These are phyloP conservation scores for Dryomyza anilis DNA, from an alignment of 2,888 invertebrate genomes.

Conservation along the genomic window DNA sequence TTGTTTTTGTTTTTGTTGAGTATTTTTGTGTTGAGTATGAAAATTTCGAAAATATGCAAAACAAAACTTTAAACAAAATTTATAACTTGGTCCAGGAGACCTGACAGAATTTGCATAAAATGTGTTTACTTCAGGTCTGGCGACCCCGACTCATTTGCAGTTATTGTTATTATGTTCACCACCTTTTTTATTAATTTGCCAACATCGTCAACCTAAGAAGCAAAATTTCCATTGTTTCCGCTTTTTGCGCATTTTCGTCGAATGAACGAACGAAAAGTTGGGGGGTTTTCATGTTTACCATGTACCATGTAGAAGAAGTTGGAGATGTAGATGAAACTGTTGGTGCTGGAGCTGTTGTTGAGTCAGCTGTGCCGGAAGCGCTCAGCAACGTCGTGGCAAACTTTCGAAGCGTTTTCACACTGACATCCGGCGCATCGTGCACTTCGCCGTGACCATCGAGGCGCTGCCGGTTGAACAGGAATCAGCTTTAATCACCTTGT, in stretches of 20 bases:
- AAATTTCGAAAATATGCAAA: constrained; percentile 38
- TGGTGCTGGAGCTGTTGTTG: background rate
- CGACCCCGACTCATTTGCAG: background rate
- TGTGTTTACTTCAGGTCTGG: background rate
- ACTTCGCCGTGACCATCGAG: background rate
- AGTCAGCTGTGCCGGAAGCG: constrained; percentile 30
- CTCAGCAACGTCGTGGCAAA: constrained; percentile 19
- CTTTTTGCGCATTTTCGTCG: no score
- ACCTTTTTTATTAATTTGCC: constrained; percentile 17
- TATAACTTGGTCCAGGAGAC: constrained; percentile 28
- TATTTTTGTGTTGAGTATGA: constrained; percentile 2
- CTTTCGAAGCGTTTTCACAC: constrained; percentile 40
- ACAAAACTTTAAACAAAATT: constrained; percentile 38
- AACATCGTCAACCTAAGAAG: background rate
- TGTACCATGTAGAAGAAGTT: background rate
- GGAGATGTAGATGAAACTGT: no score
- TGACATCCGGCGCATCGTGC: constrained; percentile 34
- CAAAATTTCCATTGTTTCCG: background rate
- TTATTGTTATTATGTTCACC: constrained; percentile 10
- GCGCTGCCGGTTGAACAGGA: constrained; percentile 39
- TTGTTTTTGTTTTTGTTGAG: background rate
- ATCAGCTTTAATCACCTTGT: constrained; percentile 56
- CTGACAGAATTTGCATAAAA: constrained; percentile 19
- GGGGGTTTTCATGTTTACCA: constrained; percentile 16
- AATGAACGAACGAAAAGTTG: no score